These are phyloP conservation scores for Pogonocherus hispidulus DNA, from an alignment of 2,888 invertebrate genomes.

Conservation along the genomic window DNA sequence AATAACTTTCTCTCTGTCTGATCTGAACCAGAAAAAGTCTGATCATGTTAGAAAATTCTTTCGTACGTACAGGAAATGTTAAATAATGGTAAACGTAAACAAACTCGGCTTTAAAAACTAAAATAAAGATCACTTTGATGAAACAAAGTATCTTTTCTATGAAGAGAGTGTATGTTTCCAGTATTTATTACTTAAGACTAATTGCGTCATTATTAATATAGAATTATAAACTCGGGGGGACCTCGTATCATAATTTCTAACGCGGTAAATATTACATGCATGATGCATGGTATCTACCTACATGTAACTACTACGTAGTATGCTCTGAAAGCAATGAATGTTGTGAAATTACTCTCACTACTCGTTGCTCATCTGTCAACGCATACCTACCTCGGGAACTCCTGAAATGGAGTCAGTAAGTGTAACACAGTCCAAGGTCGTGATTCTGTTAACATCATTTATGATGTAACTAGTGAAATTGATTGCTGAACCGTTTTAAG, in stretches of 20 bases:
- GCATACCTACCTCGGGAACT: slow-evolving; percentile 33
- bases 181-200: no score
- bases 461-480: slow-evolving; percentile 46
- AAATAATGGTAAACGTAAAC: no score
- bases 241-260: slow-evolving; percentile 1
- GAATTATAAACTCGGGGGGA: no score
- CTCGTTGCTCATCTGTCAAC: slow-evolving; percentile 34
- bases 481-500: slow-evolving; percentile 31
- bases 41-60: no score
- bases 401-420: slow-evolving; percentile 44
- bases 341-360: slow-evolving; percentile 44
- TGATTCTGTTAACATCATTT: slow-evolving; percentile 31
- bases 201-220: no score
- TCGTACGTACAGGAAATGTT: no score
- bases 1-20: no score
- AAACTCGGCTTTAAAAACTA: no score
- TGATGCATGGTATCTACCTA: neutral
- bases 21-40: no score
- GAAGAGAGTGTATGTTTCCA: no score
- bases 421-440: slow-evolving; percentile 47
- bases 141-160: no score
- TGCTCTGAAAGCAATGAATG: slow-evolving; percentile 27
- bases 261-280: slow-evolving; percentile 3
- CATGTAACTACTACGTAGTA: neutral
- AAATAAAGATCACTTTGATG: no score